Percentiles rank a stretch among this genome's conserved stretches.
Evolutionary conservation across 2,888 invertebrate species (phyloP).

Genomic region (Ophion obscuratus): DNA sequence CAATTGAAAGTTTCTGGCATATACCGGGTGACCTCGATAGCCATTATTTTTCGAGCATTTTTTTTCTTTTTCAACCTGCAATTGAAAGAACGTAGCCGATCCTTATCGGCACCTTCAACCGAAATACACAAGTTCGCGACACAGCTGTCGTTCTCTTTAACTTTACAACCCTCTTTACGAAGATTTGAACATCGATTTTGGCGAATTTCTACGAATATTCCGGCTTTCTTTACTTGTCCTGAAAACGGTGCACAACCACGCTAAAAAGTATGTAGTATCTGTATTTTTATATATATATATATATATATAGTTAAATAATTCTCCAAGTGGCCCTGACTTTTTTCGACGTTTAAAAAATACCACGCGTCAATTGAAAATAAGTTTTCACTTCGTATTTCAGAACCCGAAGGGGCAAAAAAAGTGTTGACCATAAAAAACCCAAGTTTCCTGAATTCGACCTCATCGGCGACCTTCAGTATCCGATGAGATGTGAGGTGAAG

Average conservation of each 20-base stretch:
- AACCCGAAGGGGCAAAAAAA: slow-evolving; percentile 31
- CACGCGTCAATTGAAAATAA: no score
- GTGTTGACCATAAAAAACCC: slow-evolving; percentile 24
- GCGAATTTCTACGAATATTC: background rate
- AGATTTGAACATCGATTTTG: background rate
- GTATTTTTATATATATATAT: no score
- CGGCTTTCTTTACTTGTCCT: no score
- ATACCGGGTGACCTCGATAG: slow-evolving; percentile 35
- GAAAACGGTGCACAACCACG: no score
- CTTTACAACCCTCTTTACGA: background rate
- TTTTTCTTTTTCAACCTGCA: background rate
- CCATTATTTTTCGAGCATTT: background rate
- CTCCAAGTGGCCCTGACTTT: no score
- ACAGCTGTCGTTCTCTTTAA: no score
- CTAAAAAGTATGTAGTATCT: no score
- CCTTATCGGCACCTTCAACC: background rate
- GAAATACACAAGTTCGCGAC: no score
- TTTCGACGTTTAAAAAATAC: no score
- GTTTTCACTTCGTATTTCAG: slow-evolving; percentile 39
- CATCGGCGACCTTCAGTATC: slow-evolving; percentile 9
- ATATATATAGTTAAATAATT: no score
- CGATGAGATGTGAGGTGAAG: background rate
- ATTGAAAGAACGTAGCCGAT: background rate
- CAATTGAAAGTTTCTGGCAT: background rate
- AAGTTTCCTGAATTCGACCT: slow-evolving; percentile 3